Base-by-base conservation (phyloP, 1,140 invertebrate genomes). In the Bilobella aurantiaca region DNA sequence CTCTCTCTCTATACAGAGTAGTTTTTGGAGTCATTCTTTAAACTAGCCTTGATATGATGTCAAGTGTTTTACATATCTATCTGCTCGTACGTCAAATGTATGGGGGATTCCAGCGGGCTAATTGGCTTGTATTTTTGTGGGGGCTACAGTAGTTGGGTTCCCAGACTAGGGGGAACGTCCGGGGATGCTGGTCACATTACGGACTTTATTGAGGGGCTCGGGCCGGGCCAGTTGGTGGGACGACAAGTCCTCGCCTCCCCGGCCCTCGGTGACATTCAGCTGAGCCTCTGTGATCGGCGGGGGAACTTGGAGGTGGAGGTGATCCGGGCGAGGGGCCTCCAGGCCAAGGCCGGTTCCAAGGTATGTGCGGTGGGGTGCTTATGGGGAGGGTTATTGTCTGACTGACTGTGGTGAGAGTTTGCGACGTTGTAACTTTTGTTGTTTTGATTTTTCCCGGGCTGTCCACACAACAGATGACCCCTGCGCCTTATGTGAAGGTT, bases 401-500 rank as follows among this genome's bases (percentile, higher is more conserved):
- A n/a, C 27, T 58, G 23, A 56, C 49, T 5, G 5, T 25, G 23
- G 21, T 18, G 5, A 16, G 28, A 8, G 3, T 5, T 21, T n/a
- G 23, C 23, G 25, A n/a, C n/a, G n/a, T n/a, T 42, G 59, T 59
- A 25, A 53, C 12, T 53, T 53, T 16, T 5, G 25, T 66, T 30
- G 23, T 73, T 73, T 65, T 75, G n/a, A n/a, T n/a, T n/a, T n/a
- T n/a, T n/a, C n/a, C n/a, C n/a, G n/a, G n/a, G n/a, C n/a, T n/a
- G n/a, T 62, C 32, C 64, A 71, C 67, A 81, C 82, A 57, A 1
- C 30, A 73, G 71, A 62, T 73, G 27, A 73, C 68, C 30, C 71
- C 77, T 90, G 96, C 95, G 71, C 93, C 96, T 18, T 99, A 98
- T 79, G 95, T 99, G 0, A 99, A 99, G 82, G 93, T 99, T 16